A percentile compares a stretch with the other conserved stretches of the same genome.
These are phyloP conservation scores for Acanthaster planci DNA, from an alignment of 35 echinoderm and acorn worm genomes.

Conservation along the genomic window DNA sequence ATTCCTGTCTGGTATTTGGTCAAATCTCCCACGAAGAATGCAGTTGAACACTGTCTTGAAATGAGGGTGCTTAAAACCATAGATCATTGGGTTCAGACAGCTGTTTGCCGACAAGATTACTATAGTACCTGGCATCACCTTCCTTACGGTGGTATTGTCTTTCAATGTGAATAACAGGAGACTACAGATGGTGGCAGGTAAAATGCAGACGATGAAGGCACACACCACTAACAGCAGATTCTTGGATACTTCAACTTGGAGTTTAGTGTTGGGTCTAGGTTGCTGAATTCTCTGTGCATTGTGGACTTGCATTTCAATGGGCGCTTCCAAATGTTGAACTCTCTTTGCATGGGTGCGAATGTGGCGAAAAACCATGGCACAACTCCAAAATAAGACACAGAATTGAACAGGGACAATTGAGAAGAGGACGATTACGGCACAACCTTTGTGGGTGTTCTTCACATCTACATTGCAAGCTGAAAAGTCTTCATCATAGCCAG, in stretches of 20 bases:
- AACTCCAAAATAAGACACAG: not conserved
- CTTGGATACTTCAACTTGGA: slow-evolving; percentile 29
- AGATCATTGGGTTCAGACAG: slow-evolving; percentile 45
- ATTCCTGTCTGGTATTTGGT: not conserved
- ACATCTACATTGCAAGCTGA: slow-evolving; percentile 31
- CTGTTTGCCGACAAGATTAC: not conserved
- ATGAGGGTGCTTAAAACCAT: slow-evolving; percentile 40
- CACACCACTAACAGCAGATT: slow-evolving; percentile 47
- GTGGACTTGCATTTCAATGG: not conserved
- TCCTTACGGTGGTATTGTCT: not conserved
- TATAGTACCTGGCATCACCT: not conserved
- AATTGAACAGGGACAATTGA: slow-evolving; percentile 6
- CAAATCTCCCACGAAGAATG: not conserved
- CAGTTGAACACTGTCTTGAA: slow-evolving; percentile 29
- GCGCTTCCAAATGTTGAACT: not conserved
- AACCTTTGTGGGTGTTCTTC: not conserved
- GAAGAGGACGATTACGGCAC: not conserved
- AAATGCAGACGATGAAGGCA: slow-evolving; percentile 33
- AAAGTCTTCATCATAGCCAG: slow-evolving; percentile 49
- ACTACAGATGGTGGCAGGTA: not conserved
- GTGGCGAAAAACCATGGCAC: not conserved
- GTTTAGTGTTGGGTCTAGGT: not conserved
- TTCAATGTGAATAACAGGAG: not conserved
- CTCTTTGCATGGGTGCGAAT: not conserved
- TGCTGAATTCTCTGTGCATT: no score